Base-by-base conservation (phyloP, 1,140 invertebrate genomes). In the Eurosta solidaginis region DNA sequence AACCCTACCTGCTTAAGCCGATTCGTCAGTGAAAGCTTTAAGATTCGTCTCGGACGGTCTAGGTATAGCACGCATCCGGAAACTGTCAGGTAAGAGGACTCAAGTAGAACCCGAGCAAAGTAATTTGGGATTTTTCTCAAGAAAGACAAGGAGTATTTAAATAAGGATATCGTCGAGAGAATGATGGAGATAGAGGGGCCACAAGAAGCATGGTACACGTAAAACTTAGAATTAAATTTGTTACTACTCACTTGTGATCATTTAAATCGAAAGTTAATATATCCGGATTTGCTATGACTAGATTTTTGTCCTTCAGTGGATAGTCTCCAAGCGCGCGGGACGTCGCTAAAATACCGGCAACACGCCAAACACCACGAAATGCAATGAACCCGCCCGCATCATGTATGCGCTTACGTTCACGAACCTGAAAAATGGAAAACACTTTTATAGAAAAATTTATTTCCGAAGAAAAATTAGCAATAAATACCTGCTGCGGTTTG, bases 331-430 rank as follows among this genome's bases (percentile, higher is more conserved):
- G 90, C 1, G 97, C 97, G 83, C 97, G 90, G 14, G 97, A 98
- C 42, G 97, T 98, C 2, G 97, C 97, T 80, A 99, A 90, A 79
- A 99, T 96, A 14, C 97, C 97, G 74, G 96, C 96, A 10, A 99
- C 97, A 83, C 97, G 89, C 96, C 97, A 98, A 1, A 98, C 97
- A 73, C 97, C 97, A 85, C 97, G 96, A 84, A 97, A 98, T 77
- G 94, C 95, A 44, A 99, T 95, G 84, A 96, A 96, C 25, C 96
- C 96, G 78, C 96, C 96, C 27, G 96, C 96, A 88, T 96, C 95
- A 84, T 95, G 93, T 82, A 98, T 97, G 76, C 96, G 90, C 84
- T 93, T 95, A 27, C 92, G 92, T 89, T 97, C 96, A 82, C 96
- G 89, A 84, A 95, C 92, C 92, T 96, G 84, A 47, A 88, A 89